Base-by-base conservation (phyloP, 2,113 vertebrate genomes). In the Alectura lathami region DNA sequence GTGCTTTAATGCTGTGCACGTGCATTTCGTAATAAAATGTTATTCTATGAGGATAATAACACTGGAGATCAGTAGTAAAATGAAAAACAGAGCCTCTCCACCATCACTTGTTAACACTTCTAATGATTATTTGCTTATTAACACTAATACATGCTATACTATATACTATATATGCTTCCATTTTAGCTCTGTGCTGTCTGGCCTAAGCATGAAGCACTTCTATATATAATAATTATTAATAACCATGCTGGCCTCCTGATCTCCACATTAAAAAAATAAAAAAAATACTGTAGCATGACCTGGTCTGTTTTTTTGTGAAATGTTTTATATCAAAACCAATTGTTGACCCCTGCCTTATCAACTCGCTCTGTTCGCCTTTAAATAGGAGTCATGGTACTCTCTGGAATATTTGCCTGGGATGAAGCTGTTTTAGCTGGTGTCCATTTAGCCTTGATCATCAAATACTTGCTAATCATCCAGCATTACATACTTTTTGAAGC, bases 101-200 rank as follows among this genome's bases (percentile, higher is more conserved):
- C 74, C 76, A 86, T 85, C 79, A 15, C 93, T 96, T 95, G 93
- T 95, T 97, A 95, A 77, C 94, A 95, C 93, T 86, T 83, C 43
- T 86, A 90, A 81, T 81, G 94, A 70, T 67, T 96, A 91, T 93
- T 94, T 95, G 85, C 91, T 70, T 96, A 88, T 95, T 93, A 94
- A 72, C 88, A 50, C 64, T 78, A 63, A 94, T 94, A 90, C 68
- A 88, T 91, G n/a, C n/a, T n/a, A n/a, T n/a, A n/a, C n/a, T n/a
- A n/a, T n/a, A n/a, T n/a, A n/a, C n/a, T n/a, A n/a, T 94, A 60
- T 59, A 43, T 74, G 90, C 85, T 94, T 88, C 51, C 72, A 72
- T 81, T 93, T 86, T 51, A 93, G 91, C 76, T 50, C 72, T 63
- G 0, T 80, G 50, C 38, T 51, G 82, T 36, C 91, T 86, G 80